Conservation (phyloP, 37 sponge, comb jelly and placozoan genomes). For the Halisarca cf. caerulea region DNA sequence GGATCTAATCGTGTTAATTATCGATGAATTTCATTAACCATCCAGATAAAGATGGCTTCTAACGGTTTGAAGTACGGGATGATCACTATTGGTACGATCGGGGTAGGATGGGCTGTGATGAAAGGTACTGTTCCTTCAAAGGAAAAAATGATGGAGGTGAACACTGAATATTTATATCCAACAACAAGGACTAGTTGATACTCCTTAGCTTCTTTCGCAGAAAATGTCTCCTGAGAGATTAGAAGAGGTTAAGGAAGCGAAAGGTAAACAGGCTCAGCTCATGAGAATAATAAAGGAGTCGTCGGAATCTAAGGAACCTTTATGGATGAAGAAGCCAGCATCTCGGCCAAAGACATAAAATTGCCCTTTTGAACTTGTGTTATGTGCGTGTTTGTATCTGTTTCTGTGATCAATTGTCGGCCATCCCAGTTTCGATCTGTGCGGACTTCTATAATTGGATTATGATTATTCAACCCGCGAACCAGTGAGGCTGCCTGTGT, state of each 20-base stretch:
- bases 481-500: no score
- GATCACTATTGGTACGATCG: slow-evolving; percentile 16
- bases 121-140: slow-evolving; percentile 25
- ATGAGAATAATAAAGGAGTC: slow-evolving; percentile 18
- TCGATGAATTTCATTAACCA: neutral
- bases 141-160: slow-evolving; percentile 50
- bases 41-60: neutral
- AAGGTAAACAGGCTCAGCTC: neutral
- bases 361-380: no score
- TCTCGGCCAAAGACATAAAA: no score
- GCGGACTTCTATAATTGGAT: no score
- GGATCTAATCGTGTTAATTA: neutral
- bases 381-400: no score
- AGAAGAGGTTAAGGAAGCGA: neutral
- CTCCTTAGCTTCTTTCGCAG: neutral
- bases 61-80: neutral
- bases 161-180: neutral
- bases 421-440: no score
- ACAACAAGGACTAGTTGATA: no score
- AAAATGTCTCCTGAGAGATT: neutral
- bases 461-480: no score
- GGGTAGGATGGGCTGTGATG: slow-evolving; percentile 59
- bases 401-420: no score
- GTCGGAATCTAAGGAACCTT: slow-evolving; percentile 31
- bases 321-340: slow-evolving; percentile 37